Conservation (phyloP, 1,140 invertebrate species). For the Drosophila ironensis region DNA sequence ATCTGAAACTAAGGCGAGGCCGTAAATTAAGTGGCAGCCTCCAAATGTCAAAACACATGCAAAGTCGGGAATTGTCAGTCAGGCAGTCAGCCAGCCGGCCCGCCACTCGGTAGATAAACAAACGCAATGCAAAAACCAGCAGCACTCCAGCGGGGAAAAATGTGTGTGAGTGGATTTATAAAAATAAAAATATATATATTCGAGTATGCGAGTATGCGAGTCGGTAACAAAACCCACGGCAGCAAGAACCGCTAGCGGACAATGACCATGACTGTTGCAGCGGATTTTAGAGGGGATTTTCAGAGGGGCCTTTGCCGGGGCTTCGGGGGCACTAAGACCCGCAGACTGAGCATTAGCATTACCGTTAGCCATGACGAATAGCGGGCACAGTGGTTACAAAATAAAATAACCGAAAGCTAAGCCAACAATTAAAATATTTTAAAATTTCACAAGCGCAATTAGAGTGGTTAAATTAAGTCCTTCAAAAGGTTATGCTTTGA, state of each 20-base stretch:
- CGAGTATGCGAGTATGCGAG: background rate
- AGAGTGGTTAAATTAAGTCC: too few relatives aligned
- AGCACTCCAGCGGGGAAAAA: background rate
- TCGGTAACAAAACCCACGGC: constrained; percentile 14
- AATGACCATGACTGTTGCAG: constrained; percentile 61
- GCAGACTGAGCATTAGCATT: background rate
- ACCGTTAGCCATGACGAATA: background rate
- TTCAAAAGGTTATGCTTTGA: too few relatives aligned
- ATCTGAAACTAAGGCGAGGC: constrained; percentile 42
- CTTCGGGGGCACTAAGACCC: background rate
- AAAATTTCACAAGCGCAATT: too few relatives aligned
- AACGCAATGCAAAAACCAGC: constrained; percentile 22
- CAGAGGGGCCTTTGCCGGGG: background rate
- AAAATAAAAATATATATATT: background rate
- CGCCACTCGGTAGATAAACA: constrained; percentile 39
- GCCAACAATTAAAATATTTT: background rate
- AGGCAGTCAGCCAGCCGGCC: too few relatives aligned
- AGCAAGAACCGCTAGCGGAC: constrained; percentile 61
- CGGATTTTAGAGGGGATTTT: background rate
- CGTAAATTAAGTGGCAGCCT: constrained; percentile 66
- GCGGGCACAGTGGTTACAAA: background rate
- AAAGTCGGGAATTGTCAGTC: constrained; percentile 48
- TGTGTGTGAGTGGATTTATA: too few relatives aligned
- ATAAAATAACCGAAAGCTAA: too few relatives aligned
- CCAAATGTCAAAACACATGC: constrained; percentile 65